Evolutionary conservation across 2,797 vertebrate genomes (phyloP), one percentile per base, ranked within the genome.

Genomic region (Champsocephalus gunnari): DNA sequence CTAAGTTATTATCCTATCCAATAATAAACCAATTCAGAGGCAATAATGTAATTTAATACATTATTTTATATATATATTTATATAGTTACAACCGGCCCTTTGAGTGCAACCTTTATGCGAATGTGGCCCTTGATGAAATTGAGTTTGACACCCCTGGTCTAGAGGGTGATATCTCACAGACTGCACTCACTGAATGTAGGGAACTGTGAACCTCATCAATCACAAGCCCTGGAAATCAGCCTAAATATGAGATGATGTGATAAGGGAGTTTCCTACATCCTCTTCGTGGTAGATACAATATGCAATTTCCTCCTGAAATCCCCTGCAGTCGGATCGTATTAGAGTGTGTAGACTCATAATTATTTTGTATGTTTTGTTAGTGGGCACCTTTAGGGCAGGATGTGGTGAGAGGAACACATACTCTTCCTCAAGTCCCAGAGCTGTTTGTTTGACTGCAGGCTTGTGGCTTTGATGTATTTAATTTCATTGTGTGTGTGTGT

Each of bases 361-460:
- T 85, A 78, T 77, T 77, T 73, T 89, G 77, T 81, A 82, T 19
- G 19, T 83, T 89, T 85, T 79, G 74, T 69, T 55, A 80, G 64
- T 66, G 55, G 56, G 65, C 12, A 67, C 73, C 81, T 87, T 87
- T 16, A 79, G 84, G 84, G 71, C 55, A 86, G 79, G 80, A 88
- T 86, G 82, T 89, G 63, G 71, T 38, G 72, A 88, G 62, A 72
- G 72, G 63, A 89, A 89, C 80, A 84, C 84, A 86, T 75, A 73
- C 59, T 71, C 47, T 76, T 68, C 60, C 78, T 85, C 66, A 53
- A 57, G 60, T 74, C 89, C 77, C 59, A n/a, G 45, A 81, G 89
- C 73, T 80, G 74, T 71, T 88, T 86, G 80, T 79, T 87, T 82
- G 66, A 85, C 84, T 84, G 76, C 67, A 58, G 69, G 81, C 68